A percentile compares a stretch with the other conserved stretches of the same genome.
phyloP scores from a whole-genome alignment of 2,113 vertebrate species.

The Gymnobelideus leadbeateri region DNA sequence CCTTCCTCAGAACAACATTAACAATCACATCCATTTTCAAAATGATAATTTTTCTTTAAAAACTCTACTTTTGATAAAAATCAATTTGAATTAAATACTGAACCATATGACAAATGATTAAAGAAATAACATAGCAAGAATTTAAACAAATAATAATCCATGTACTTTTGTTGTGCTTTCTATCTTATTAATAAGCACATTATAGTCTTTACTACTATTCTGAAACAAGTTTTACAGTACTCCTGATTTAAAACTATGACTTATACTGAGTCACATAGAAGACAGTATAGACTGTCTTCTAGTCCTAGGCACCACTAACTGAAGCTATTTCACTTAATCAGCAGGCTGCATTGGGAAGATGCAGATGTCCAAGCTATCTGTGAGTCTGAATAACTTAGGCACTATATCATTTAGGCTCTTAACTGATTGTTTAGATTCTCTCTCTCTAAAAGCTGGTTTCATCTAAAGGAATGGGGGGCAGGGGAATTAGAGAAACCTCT shows the following conservation, averaged over 20 bases:
- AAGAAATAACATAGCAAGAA: conserved; percentile 9
- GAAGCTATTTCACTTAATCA: not conserved
- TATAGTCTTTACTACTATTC: conserved; percentile 13
- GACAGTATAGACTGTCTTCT: not conserved
- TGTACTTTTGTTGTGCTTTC: not conserved
- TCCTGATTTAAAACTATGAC: not conserved
- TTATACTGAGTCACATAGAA: conserved; percentile 38
- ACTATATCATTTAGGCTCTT: not conserved
- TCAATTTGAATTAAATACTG: not conserved
- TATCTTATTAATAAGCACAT: not conserved
- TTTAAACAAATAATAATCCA: conserved; percentile 36
- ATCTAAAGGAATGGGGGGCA: not conserved
- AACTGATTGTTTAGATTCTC: not conserved
- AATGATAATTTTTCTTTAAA: not conserved
- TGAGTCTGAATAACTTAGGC: not conserved
- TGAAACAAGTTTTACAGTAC: not conserved
- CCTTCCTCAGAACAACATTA: not conserved
- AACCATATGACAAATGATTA: conserved; percentile 6
- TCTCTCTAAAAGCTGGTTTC: not conserved
- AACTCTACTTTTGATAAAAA: not conserved
- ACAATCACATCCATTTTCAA: not conserved
- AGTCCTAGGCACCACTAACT: not conserved
- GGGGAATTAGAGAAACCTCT: not conserved
- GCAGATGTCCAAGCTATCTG: not conserved
- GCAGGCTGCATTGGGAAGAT: not conserved